phyloP scores from a whole-genome alignment of 2,888 invertebrate genomes.

The Xiphydria camelus region DNA sequence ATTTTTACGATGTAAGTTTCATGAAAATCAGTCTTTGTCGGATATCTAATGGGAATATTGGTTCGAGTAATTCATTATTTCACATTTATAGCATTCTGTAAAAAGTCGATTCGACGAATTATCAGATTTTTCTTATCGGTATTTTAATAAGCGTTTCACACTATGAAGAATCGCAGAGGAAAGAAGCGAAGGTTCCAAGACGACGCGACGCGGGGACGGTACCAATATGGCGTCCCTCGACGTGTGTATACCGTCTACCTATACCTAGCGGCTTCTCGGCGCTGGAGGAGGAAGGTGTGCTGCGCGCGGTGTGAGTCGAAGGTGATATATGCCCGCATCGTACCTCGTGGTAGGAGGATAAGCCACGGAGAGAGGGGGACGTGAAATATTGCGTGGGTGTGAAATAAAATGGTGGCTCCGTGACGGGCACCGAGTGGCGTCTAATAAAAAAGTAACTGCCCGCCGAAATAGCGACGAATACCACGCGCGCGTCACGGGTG shows the following conservation, averaged over 20 bases:
- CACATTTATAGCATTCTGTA: too few species aligned
- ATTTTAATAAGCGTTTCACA: too few species aligned
- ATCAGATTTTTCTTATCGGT: too few species aligned
- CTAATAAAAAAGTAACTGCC: slow-evolving; percentile 31
- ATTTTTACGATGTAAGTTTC: too few species aligned
- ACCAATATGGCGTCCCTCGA: slow-evolving; percentile 44
- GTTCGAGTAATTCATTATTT: too few species aligned
- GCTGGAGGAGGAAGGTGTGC: slow-evolving; percentile 29
- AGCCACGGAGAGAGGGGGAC: slow-evolving; percentile 20
- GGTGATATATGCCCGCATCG: slow-evolving; percentile 48
- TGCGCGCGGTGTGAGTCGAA: slow-evolving; percentile 39
- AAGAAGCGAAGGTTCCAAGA: too few species aligned
- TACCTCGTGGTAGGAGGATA: slow-evolving; percentile 35
- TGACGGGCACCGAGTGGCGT: slow-evolving; percentile 24
- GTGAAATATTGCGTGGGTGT: slow-evolving; percentile 52
- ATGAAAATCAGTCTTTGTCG: too few species aligned
- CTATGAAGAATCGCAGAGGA: too few species aligned
- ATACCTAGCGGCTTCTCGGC: too few species aligned
- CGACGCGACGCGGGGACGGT: slow-evolving; percentile 18
- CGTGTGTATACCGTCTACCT: neutral
- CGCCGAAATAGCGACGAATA: slow-evolving; percentile 15
- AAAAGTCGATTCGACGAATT: too few species aligned
- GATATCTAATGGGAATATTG: too few species aligned
- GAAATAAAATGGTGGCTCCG: slow-evolving; percentile 50
- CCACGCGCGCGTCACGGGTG: slow-evolving; percentile 7